Conservation (phyloP, 2,797 vertebrate species). For the Rhinella marina region DNA sequence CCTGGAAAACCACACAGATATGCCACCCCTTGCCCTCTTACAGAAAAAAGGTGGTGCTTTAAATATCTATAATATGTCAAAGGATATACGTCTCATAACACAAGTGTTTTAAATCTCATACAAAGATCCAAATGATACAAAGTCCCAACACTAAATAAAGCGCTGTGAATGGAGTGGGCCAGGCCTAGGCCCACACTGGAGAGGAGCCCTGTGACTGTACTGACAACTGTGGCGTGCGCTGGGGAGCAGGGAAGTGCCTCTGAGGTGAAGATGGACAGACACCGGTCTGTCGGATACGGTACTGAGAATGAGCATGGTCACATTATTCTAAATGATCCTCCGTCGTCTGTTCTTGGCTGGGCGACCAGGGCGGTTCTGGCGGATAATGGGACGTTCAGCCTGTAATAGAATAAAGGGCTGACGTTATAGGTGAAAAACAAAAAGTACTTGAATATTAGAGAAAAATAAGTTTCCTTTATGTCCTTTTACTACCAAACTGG, state of each 20-base stretch:
- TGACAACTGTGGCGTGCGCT: neutral
- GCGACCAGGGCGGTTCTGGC: slow-evolving; percentile 58
- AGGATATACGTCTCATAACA: slow-evolving; percentile 11
- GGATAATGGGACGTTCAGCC: slow-evolving; percentile 55
- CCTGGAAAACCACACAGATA: slow-evolving; percentile 11
- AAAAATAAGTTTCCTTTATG: neutral
- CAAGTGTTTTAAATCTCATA: slow-evolving; percentile 28
- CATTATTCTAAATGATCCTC: slow-evolving; percentile 52
- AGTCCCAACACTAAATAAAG: slow-evolving; percentile 1
- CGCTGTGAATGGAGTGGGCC: neutral
- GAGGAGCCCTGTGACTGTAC: neutral
- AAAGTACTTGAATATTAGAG: neutral
- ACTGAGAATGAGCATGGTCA: neutral
- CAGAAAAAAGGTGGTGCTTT: neutral
- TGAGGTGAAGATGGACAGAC: slow-evolving; percentile 26
- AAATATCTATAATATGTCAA: slow-evolving; percentile 39
- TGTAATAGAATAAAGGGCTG: neutral
- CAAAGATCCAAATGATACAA: slow-evolving; percentile 26
- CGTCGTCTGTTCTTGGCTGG: slow-evolving; percentile 60
- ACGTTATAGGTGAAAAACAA: neutral
- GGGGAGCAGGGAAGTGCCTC: slow-evolving; percentile 39
- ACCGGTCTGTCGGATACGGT: neutral
- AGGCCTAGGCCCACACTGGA: neutral
- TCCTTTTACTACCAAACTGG: neutral
- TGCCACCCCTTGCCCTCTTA: neutral